Percentiles rank a stretch among this genome's conserved stretches.
Evolutionary conservation across 2,113 vertebrate species (phyloP).

Genomic region (Embiotoca jacksoni): DNA sequence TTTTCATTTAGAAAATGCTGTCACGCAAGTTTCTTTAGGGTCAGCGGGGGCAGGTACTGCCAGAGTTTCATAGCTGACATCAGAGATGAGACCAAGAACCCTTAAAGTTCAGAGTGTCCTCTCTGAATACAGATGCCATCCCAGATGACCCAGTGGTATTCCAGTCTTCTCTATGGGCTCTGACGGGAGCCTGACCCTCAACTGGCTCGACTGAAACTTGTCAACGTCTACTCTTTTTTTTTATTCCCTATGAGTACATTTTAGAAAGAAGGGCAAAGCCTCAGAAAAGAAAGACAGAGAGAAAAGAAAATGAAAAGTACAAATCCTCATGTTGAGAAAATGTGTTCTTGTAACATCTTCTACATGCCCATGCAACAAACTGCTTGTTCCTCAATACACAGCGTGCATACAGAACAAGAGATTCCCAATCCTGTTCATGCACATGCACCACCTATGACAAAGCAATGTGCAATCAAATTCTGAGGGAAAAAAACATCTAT

Average conservation of each 20-base stretch:
- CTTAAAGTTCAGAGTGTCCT: constrained; percentile 59
- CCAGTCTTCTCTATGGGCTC: constrained; percentile 33
- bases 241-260: not conserved
- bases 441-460: constrained; percentile 68
- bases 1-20: constrained; percentile 41
- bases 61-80: constrained; percentile 55
- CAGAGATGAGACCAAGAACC: constrained; percentile 48
- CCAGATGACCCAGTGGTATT: constrained; percentile 55
- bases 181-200: constrained; percentile 54
- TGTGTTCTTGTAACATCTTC: constrained; percentile 26
- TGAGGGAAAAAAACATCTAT: constrained; percentile 42
- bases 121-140: constrained; percentile 48
- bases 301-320: not conserved
- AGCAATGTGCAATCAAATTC: constrained; percentile 33
- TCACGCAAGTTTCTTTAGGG: constrained; percentile 68
- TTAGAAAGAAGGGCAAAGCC: constrained; percentile 2
- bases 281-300: not conserved
- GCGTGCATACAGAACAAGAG: constrained; percentile 51
- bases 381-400: constrained; percentile 45
- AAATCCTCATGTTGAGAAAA: constrained; percentile 1
- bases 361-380: constrained; percentile 75
- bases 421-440: constrained; percentile 69
- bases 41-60: constrained; percentile 31
- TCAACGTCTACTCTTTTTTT: not conserved
- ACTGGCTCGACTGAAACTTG: constrained; percentile 29